A percentile compares a stretch with the other conserved stretches of the same genome.
phyloP scores from a whole-genome alignment of 2,888 invertebrate genomes.

The Nomada fabriciana region DNA sequence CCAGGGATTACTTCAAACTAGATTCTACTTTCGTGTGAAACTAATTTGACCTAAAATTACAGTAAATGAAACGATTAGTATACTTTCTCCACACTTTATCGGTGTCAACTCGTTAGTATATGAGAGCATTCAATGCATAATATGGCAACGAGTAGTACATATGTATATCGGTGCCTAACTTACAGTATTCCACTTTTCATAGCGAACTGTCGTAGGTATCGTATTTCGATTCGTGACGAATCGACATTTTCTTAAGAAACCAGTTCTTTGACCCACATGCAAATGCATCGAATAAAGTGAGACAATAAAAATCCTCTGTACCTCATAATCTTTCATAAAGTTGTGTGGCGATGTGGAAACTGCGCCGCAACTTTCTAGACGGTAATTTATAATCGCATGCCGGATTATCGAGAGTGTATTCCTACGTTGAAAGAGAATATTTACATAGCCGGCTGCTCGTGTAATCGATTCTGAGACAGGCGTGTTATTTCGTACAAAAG shows the following conservation, averaged over 20 bases:
- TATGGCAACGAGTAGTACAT: neutral
- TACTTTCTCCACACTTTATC: no score
- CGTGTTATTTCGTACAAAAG: constrained; percentile 4
- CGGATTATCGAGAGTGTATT: constrained; percentile 8
- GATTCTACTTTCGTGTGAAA: no score
- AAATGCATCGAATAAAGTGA: constrained; percentile 13
- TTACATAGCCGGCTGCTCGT: neutral
- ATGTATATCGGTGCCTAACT: neutral
- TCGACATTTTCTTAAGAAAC: constrained; percentile 17
- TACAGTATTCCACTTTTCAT: neutral
- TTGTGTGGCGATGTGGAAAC: neutral
- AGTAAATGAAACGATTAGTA: no score
- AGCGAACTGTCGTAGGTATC: neutral
- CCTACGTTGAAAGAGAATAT: constrained; percentile 5
- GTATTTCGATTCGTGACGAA: constrained; percentile 17
- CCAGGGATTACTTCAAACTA: no score
- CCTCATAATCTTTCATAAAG: constrained; percentile 19
- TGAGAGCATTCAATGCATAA: no score
- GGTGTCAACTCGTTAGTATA: no score
- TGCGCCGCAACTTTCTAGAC: constrained; percentile 6
- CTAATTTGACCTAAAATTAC: no score
- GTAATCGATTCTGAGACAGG: constrained; percentile 10
- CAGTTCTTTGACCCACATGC: constrained; percentile 25
- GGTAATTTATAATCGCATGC: constrained; percentile 16
- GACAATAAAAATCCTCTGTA: neutral